Conservation (phyloP, 2,888 invertebrate genomes). For the Tenthredo scrophulariae region DNA sequence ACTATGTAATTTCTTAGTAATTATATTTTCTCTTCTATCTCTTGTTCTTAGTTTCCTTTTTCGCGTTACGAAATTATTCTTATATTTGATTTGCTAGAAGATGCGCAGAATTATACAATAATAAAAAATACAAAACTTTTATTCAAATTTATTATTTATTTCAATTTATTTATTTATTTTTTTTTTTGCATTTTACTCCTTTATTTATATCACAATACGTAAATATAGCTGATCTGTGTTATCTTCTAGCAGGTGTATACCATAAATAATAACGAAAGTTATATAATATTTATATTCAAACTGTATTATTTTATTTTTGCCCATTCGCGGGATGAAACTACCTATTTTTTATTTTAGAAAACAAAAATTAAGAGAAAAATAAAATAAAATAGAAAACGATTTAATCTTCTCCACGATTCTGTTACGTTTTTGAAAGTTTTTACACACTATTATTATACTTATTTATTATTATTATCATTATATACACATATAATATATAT, state of each 20-base stretch:
- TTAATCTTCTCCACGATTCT: neutral
- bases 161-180: neutral
- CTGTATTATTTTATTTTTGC: conserved; percentile 1
- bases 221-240: neutral
- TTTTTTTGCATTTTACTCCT: neutral
- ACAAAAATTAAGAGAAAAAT: neutral
- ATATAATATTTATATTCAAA: neutral
- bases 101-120: neutral
- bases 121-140: neutral
- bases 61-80: neutral
- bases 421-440: conserved; percentile 15
- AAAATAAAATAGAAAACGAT: neutral
- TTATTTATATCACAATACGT: neutral
- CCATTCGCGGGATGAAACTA: conserved; percentile 4
- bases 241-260: neutral
- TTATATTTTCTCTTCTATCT: neutral
- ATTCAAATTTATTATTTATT: neutral
- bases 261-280: neutral
- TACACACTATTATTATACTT: conserved; percentile 1
- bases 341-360: neutral
- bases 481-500: neutral
- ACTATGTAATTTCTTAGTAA: neutral
- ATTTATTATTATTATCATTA: conserved; percentile 7
- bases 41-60: neutral
- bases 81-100: neutral